Evolutionary conservation across 2,113 vertebrate species (phyloP).

Genomic region (Chascanopsetta lugubris): DNA sequence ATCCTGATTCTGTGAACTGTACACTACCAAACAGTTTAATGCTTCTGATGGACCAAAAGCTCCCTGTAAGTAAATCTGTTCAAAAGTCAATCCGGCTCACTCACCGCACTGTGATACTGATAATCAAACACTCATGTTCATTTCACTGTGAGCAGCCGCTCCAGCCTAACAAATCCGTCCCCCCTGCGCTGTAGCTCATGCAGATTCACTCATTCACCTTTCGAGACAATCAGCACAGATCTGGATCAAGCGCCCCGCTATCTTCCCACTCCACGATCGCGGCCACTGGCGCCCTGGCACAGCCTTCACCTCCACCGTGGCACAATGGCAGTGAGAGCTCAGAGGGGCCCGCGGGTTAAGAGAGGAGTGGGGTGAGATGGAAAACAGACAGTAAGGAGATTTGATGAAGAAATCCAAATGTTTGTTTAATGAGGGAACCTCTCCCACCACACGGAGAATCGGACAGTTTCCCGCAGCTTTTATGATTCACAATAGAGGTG

Average conservation of each 20-base stretch:
- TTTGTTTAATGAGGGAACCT: not conserved
- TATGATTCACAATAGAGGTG: slow-evolving; percentile 31
- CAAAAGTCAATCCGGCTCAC: slow-evolving; percentile 29
- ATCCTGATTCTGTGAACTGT: no score
- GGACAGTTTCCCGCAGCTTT: slow-evolving; percentile 29
- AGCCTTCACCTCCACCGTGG: slow-evolving; percentile 1
- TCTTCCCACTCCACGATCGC: slow-evolving; percentile 12
- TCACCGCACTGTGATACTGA: slow-evolving; percentile 9
- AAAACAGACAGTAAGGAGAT: not conserved
- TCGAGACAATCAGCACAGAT: slow-evolving; percentile 28
- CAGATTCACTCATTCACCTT: slow-evolving; percentile 26
- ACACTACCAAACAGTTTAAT: no score
- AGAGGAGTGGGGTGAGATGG: not conserved
- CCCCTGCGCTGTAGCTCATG: slow-evolving; percentile 1
- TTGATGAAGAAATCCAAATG: not conserved
- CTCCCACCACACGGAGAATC: not conserved
- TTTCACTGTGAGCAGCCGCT: not conserved
- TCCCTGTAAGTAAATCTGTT: not conserved
- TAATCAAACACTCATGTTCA: slow-evolving; percentile 28
- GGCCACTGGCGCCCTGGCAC: slow-evolving; percentile 31
- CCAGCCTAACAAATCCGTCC: slow-evolving; percentile 16
- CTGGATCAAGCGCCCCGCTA: slow-evolving; percentile 33
- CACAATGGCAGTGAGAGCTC: slow-evolving; percentile 1
- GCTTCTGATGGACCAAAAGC: not conserved
- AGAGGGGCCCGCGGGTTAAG: not conserved